Base-by-base conservation (phyloP, 2,113 vertebrate species). In the Istiophorus platypterus region DNA sequence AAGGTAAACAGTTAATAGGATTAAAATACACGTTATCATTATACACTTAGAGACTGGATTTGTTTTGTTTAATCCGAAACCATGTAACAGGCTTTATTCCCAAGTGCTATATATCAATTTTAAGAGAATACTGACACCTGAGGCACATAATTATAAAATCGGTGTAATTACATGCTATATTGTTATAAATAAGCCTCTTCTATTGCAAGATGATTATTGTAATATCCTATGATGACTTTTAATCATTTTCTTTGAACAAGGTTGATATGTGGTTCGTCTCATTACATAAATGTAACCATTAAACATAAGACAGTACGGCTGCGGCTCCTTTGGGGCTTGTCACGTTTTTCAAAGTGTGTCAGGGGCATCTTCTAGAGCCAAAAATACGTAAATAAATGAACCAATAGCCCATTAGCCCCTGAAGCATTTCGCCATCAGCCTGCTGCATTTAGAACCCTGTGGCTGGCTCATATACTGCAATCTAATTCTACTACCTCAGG, bases 401-500 rank as follows among this genome's bases (percentile, higher is more conserved):
- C 75, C 63, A 58, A 89, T 77, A 81, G 76, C 83, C 88, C 84
- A 93, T 94, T 91, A 93, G 90, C 86, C 82, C 64, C 78, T 26
- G 65, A 49, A 85, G 91, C 82, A 76, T 89, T 88, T 76, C 86
- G 69, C 86, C 84, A 72, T 92, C 52, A 73, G 89, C 80, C 76
- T 61, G 82, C 90, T 89, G 83, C 87, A 84, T 90, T 90, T 78
- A 67, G 70, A 51, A 72, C 74, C 80, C 87, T 34, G 83, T 76
- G 85, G 89, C 81, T 76, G 80, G 78, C 82, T 92, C 89, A 85
- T 92, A 92, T 78, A 71, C 86, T 82, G 80, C 91, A 93, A 93
- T 94, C 91, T 93, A 93, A 94, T 93, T 92, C 89, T 78, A 80
- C 88, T 76, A 90, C 75, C 85, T 88, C 59, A 56, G 71, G 78